Conservation (phyloP, 2,113 vertebrate species). For the Lepus europaeus region DNA sequence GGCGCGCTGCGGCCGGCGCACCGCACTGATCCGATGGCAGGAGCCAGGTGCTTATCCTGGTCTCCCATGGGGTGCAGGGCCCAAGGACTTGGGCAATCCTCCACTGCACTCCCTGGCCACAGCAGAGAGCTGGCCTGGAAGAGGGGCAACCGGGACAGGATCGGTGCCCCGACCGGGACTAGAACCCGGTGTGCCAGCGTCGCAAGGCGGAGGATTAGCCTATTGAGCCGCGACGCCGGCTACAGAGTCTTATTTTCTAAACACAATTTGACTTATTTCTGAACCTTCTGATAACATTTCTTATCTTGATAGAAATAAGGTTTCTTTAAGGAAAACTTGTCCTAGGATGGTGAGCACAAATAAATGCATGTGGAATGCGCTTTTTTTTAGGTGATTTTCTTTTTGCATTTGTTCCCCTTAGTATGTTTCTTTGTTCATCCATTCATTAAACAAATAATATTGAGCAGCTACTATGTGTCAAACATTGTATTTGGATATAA, state of each 20-base stretch:
- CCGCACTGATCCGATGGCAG: too few species aligned
- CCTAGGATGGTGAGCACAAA: not conserved
- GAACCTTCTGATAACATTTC: not conserved
- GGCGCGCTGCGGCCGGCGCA: too few species aligned
- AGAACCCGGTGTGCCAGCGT: too few species aligned
- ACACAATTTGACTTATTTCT: slow-evolving; percentile 40
- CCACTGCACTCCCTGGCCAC: too few species aligned
- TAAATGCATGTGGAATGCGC: not conserved
- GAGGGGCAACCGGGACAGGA: too few species aligned
- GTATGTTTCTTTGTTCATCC: not conserved
- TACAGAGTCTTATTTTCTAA: not conserved
- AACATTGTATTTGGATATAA: not conserved
- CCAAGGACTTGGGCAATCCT: too few species aligned
- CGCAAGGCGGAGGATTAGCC: too few species aligned
- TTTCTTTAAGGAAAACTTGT: not conserved
- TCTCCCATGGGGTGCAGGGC: too few species aligned
- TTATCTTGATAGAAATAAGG: not conserved
- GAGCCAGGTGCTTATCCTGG: too few species aligned
- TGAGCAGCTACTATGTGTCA: not conserved
- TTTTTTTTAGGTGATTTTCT: not conserved
- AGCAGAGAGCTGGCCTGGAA: too few species aligned
- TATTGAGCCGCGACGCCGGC: too few species aligned
- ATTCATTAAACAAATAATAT: not conserved
- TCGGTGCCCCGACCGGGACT: too few species aligned
- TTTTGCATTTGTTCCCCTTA: not conserved